Evolutionary conservation across 2,888 invertebrate genomes (phyloP), one percentile per base, ranked within the genome.

Genomic region (Xiphydria camelus): DNA sequence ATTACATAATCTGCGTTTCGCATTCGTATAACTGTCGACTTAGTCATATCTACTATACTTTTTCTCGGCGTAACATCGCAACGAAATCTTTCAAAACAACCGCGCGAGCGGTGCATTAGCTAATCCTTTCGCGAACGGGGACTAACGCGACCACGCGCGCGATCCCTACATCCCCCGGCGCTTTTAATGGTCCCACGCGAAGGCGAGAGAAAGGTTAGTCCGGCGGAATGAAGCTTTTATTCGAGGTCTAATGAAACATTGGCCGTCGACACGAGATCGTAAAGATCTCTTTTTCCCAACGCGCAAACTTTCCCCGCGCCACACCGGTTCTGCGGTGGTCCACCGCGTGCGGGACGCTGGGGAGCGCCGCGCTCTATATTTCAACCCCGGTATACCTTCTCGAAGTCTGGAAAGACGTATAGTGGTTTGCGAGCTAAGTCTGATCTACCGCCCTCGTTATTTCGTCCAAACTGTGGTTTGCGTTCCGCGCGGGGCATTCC

Each of bases 401-500:
- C 9, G 26, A 36, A 43, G 25, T 38, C 20, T 25, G 22, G 50
- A 45, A 57, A 57, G 57, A 47, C 38, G 33, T 35, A 40, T 29
- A 18, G 40, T 21, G 41, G 31, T 32, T 14, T 18, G 26, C 14
- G 31, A 32, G 45, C 23, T 49, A 45, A 51, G 53, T 48, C 49
- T 59, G 58, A 58, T 58, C 49, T 58, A 59, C 50, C 38, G 34
- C 19, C 41, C 47, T 53, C 49, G 51, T 59, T 59, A 57, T 49
- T 44, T 50, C 39, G 35, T 19, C 43, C 41, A 12, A 23, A 10
- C 10, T n/a, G n/a, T n/a, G n/a, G n/a, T n/a, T n/a, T n/a, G n/a
- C n/a, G n/a, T n/a, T n/a, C n/a, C n/a, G n/a, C n/a, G n/a, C n/a
- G n/a, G n/a, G n/a, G n/a, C n/a, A n/a, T n/a, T n/a, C n/a, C n/a